Conservation (phyloP, 2,888 invertebrate species). For the Antitype chi region DNA sequence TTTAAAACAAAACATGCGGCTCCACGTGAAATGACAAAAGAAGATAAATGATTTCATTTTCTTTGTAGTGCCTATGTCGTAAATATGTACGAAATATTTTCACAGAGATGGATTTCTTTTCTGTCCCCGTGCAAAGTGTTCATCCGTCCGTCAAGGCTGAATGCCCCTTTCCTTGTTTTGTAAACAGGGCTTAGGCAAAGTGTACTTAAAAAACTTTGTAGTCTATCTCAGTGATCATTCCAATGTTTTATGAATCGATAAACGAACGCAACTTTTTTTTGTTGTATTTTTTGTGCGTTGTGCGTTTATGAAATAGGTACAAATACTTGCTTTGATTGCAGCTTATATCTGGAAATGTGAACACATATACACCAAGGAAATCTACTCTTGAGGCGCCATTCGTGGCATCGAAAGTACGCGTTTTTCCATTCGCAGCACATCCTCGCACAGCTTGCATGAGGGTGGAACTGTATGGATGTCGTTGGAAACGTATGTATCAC, state of each 20-base stretch:
- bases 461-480: constrained; percentile 97
- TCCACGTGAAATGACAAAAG: constrained; percentile 66
- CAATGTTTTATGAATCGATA: constrained; percentile 34
- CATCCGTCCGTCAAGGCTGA: constrained; percentile 45
- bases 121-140: constrained; percentile 45
- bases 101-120: constrained; percentile 51
- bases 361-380: constrained; percentile 93
- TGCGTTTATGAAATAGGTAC: constrained; percentile 17
- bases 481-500: constrained; percentile 89
- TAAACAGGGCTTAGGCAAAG: constrained; percentile 37
- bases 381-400: constrained; percentile 95
- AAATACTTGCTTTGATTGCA: constrained; percentile 80
- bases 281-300: not conserved
- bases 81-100: constrained; percentile 63
- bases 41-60: constrained; percentile 68
- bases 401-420: constrained; percentile 95
- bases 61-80: constrained; percentile 60
- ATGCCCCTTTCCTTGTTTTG: constrained; percentile 53
- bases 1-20: constrained; percentile 62
- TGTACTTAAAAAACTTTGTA: constrained; percentile 38
- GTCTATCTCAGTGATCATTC: constrained; percentile 24
- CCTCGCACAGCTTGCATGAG: constrained; percentile 97
- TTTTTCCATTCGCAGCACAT: constrained; percentile 96
- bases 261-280: constrained; percentile 11
- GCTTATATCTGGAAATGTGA: constrained; percentile 94